Conservation (phyloP, 2,113 vertebrate genomes). For the Stegostoma tigrinum region DNA sequence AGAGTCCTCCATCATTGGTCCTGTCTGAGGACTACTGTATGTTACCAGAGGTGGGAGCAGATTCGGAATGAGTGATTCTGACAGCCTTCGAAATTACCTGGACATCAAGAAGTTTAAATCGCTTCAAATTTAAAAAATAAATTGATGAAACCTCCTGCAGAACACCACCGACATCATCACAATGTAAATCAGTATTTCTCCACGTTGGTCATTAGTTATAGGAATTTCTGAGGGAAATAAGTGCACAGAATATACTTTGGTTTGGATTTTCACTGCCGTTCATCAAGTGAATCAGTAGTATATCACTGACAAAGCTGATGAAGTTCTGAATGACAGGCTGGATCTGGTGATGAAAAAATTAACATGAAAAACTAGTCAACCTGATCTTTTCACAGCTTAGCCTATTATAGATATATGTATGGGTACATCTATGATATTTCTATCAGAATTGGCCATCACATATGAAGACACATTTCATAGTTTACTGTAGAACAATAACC, state of each 20-base stretch:
- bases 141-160: neutral
- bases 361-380: neutral
- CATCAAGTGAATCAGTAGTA: neutral
- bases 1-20: neutral
- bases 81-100: neutral
- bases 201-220: neutral
- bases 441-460: neutral
- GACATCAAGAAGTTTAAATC: neutral
- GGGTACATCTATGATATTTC: neutral
- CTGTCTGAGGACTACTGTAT: neutral
- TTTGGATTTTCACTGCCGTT: neutral
- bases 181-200: neutral
- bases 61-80: neutral
- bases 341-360: neutral
- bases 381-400: neutral
- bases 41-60: neutral
- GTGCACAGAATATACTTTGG: neutral
- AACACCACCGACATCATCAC: neutral
- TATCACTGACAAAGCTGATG: neutral
- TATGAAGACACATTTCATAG: no score
- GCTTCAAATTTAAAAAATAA: neutral
- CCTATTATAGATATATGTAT: neutral
- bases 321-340: neutral
- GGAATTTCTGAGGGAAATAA: neutral
- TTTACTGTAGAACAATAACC: no score